These are phyloP conservation scores for Fragum fragum DNA, from an alignment of 2,888 invertebrate species.

Conservation along the genomic window DNA sequence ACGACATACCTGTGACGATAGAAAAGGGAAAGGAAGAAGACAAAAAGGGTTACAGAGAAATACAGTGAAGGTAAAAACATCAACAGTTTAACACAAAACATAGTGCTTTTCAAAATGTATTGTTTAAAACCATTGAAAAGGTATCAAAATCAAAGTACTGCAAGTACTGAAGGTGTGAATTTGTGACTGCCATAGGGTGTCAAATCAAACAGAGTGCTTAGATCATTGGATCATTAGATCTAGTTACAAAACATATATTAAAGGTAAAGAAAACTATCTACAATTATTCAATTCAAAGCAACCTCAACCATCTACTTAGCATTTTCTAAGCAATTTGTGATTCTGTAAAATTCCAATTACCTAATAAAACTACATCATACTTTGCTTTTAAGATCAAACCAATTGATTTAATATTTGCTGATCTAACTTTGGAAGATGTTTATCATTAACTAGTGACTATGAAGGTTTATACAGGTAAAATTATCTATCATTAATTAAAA, in stretches of 20 bases:
- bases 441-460: no score
- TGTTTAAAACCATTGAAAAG: neutral
- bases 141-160: conserved; percentile 3
- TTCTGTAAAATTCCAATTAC: no score
- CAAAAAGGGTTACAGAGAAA: conserved; percentile 26
- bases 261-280: neutral
- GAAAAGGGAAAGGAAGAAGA: conserved; percentile 38
- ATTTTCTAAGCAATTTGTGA: no score
- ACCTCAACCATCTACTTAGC: neutral
- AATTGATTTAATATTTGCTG: no score
- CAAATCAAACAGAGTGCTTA: neutral
- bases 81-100: neutral
- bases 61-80: conserved; percentile 9
- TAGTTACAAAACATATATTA: neutral
- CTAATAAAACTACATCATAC: no score
- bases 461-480: no score
- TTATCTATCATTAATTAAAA: no score
- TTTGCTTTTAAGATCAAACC: no score
- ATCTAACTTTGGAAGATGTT: no score
- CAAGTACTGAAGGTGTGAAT: neutral
- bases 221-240: neutral
- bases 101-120: neutral
- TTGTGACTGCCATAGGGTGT: neutral
- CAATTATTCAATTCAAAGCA: conserved; percentile 6
- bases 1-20: conserved; percentile 91